Evolutionary conservation across 1,140 invertebrate genomes (phyloP), one percentile per base, ranked within the genome.

Genomic region (Vollenhovia emeryi): DNA sequence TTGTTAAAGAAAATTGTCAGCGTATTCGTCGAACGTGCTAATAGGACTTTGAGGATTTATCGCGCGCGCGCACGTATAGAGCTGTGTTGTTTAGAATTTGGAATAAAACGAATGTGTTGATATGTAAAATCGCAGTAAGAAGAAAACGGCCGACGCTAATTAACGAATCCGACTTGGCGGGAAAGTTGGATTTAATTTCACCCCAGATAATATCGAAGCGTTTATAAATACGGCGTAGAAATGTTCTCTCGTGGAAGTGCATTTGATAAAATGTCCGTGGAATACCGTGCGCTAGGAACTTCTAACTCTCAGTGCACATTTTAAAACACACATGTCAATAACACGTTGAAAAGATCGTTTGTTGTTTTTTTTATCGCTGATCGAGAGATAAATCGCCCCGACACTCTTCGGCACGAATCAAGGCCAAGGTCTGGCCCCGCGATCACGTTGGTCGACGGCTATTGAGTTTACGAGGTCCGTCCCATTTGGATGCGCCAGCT

Each of bases 341-440:
- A 55, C 33, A 36, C 18, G 30, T 27, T 50, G 48, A 55, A 69
- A 55, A 62, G 43, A n/a, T 8, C 48, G 33, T 57, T 59, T 43
- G 21, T 36, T n/a, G n/a, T n/a, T n/a, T 30, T 52, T 50, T 59
- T 45, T 73, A 82, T 82, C 36, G 24, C 30, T 4, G 48, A 45
- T 55, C 11, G 27, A 36, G 50, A 57, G 30, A 68, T 68, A 68
- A 24, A 27, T 5, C 8, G 18, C 45, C 40, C n/a, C 24, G 27
- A 33, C 27, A 11, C 30, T 50, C 30, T 79, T 68, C 21, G 9
- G n/a, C 3, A 36, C 21, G 43, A 13, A 36, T 52, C 75, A 79
- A 82, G 79, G 68, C 48, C 79, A 82, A 59, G 79, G 66, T 82
- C 21, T 24, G 9, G 9, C 21, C 15, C 68, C 21, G 30, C 9